These are phyloP conservation scores for Picus viridis DNA, from an alignment of 2,797 vertebrate species.

Conservation along the genomic window DNA sequence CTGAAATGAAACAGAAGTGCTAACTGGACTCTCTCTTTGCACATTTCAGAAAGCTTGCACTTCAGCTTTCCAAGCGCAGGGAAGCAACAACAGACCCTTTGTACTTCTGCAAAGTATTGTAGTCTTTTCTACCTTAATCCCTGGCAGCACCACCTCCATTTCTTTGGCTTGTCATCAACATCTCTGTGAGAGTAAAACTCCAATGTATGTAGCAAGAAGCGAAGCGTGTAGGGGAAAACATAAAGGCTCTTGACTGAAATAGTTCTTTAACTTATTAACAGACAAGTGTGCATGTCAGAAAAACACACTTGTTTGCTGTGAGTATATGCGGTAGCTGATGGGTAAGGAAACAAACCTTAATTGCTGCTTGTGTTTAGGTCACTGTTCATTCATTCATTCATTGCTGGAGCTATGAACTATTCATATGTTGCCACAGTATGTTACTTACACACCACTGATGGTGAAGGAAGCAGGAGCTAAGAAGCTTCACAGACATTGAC, in stretches of 20 bases:
- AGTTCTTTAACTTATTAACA: constrained; percentile 48
- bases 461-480: constrained; percentile 84
- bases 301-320: constrained; percentile 65
- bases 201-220: constrained; percentile 44
- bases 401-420: constrained; percentile 89
- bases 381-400: constrained; percentile 78
- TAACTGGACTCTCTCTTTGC: neutral
- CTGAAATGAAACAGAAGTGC: neutral
- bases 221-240: constrained; percentile 49
- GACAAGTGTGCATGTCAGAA: constrained; percentile 66
- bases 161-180: constrained; percentile 24
- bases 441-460: constrained; percentile 92
- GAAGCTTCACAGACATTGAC: constrained; percentile 77
- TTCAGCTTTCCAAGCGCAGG: neutral
- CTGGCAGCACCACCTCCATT: constrained; percentile 3
- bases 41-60: neutral
- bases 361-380: constrained; percentile 69
- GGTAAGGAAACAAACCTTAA: constrained; percentile 71
- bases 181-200: constrained; percentile 32
- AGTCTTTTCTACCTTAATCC: constrained; percentile 4
- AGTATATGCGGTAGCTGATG: constrained; percentile 55
- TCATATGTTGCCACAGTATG: constrained; percentile 93
- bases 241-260: constrained; percentile 45
- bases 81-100: neutral
- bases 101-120: neutral